Conservation (phyloP, 1,140 invertebrate genomes). For the Fopius arisanus region DNA sequence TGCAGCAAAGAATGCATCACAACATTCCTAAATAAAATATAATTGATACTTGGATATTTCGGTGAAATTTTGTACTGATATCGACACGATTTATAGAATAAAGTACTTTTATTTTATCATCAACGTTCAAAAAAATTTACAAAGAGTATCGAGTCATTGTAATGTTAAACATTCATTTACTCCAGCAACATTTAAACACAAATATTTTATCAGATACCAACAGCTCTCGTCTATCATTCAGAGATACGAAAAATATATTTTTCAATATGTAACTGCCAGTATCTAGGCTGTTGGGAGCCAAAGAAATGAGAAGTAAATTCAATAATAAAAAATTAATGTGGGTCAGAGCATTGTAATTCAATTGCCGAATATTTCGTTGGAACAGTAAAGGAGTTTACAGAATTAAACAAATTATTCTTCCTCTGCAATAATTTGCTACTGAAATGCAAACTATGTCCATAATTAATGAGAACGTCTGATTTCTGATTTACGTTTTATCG, state of each 20-base stretch:
- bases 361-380: no score
- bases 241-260: neutral
- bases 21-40: slow-evolving; percentile 41
- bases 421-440: no score
- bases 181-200: slow-evolving; percentile 14
- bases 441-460: no score
- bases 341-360: neutral
- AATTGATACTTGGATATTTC: neutral
- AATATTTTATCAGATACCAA: slow-evolving; percentile 23
- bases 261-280: neutral
- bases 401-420: no score
- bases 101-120: slow-evolving; percentile 8
- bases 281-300: neutral
- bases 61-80: neutral
- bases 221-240: neutral
- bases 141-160: neutral
- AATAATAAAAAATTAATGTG: neutral
- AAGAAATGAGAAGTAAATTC: neutral
- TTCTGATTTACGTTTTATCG: no score
- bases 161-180: slow-evolving; percentile 1
- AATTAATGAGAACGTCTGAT: no score
- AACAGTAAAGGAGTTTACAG: no score
- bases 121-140: neutral
- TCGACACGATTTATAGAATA: neutral
- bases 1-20: slow-evolving; percentile 68